Percentiles rank a stretch among this genome's conserved stretches.
These are phyloP conservation scores for Neogobius melanostomus DNA, from an alignment of 2,113 vertebrate species.

Conservation along the genomic window DNA sequence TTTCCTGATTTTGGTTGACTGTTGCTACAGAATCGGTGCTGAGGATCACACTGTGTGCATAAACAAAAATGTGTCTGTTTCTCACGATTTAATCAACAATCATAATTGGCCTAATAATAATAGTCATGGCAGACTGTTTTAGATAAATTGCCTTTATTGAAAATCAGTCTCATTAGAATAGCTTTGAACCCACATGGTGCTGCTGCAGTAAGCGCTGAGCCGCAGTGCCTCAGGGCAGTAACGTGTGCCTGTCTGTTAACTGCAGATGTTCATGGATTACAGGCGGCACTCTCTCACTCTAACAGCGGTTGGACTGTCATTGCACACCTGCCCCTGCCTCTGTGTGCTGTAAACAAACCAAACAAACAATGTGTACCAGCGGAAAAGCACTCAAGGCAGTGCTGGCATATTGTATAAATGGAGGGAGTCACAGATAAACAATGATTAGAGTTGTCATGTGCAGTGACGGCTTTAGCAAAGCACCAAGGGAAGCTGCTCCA, in stretches of 20 bases:
- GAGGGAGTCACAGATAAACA: constrained; percentile 16
- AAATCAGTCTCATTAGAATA: not conserved
- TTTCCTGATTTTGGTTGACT: not conserved
- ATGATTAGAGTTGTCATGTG: constrained; percentile 30
- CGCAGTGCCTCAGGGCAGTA: constrained; percentile 38
- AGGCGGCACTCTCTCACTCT: constrained; percentile 23
- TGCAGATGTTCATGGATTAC: constrained; percentile 49
- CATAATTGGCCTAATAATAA: too few species aligned
- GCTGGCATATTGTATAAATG: not conserved
- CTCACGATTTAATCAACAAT: too few species aligned
- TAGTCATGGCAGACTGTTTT: not conserved
- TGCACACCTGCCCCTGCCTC: constrained; percentile 64
- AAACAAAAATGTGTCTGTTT: too few species aligned
- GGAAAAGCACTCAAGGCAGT: not conserved
- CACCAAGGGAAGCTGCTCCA: not conserved
- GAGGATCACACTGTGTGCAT: constrained; percentile 4
- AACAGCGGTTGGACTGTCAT: constrained; percentile 49
- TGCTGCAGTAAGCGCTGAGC: not conserved
- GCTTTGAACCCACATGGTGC: constrained; percentile 1
- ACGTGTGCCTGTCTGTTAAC: constrained; percentile 59
- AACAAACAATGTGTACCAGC: constrained; percentile 2
- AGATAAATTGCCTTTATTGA: not conserved
- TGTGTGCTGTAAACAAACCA: constrained; percentile 57
- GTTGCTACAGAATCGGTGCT: not conserved
- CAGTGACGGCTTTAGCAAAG: not conserved